Conservation (phyloP, 2,113 vertebrate genomes). For the Octodon degus region DNA sequence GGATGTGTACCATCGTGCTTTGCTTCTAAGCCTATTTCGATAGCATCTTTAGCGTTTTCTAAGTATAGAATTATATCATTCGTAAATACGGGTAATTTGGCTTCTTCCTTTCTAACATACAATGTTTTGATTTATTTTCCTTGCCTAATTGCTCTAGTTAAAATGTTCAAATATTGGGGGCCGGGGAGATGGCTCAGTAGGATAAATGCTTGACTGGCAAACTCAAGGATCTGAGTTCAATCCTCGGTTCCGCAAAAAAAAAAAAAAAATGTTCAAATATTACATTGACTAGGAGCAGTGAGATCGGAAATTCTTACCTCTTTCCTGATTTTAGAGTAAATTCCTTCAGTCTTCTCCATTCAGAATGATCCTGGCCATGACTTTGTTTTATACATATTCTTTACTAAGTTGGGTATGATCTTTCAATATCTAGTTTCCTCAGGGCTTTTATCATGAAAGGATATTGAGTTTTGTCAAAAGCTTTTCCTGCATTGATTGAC, state of each 20-base stretch:
- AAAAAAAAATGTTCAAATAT: neutral
- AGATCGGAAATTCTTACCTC: neutral
- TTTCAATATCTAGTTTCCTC: no score
- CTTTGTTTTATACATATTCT: no score
- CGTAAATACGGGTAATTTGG: neutral
- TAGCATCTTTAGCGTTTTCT: neutral
- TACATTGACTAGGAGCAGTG: neutral
- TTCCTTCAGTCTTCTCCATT: neutral
- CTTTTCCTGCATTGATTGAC: no score
- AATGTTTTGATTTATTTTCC: neutral
- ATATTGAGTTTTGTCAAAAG: no score
- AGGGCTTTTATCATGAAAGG: no score
- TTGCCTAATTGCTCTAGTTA: neutral
- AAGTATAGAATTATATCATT: neutral
- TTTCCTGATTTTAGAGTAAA: neutral
- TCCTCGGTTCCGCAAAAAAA: no score
- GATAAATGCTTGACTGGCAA: no score
- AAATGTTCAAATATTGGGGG: neutral
- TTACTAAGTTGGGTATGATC: no score
- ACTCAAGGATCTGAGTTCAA: no score
- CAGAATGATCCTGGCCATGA: neutral
- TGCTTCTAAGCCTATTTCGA: neutral
- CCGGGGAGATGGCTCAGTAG: no score
- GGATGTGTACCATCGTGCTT: neutral
- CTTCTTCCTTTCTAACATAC: neutral